Percentiles rank a stretch among this genome's conserved stretches.
These are phyloP conservation scores for Mastomys coucha DNA, from an alignment of 2,113 vertebrate species.

Conservation along the genomic window DNA sequence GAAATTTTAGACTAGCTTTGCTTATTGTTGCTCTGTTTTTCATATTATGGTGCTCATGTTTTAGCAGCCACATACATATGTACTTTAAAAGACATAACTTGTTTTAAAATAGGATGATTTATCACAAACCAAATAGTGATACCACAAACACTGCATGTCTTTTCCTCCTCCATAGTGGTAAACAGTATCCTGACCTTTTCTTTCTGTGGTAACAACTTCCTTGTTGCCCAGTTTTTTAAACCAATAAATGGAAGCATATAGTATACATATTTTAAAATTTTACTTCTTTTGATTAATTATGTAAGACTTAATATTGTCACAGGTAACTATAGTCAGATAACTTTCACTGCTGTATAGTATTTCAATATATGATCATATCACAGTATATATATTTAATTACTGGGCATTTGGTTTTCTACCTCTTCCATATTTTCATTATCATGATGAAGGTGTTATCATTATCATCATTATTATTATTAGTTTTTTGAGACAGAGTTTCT, in stretches of 20 bases:
- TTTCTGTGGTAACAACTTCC: neutral
- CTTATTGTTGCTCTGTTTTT: neutral
- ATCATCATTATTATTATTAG: too few species aligned
- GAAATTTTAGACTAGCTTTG: neutral
- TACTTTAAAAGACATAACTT: neutral
- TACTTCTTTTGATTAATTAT: neutral
- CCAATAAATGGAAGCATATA: neutral
- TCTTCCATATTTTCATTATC: constrained; percentile 26
- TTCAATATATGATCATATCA: neutral
- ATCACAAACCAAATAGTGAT: neutral
- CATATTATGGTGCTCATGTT: neutral
- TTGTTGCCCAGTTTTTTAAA: neutral
- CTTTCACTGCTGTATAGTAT: constrained; percentile 16
- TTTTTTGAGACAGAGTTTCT: too few species aligned
- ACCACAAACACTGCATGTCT: neutral
- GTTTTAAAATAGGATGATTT: neutral
- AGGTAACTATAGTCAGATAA: neutral
- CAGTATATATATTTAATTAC: neutral
- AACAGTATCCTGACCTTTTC: neutral
- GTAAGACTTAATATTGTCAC: neutral
- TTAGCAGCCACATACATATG: neutral
- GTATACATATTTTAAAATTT: neutral
- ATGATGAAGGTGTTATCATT: neutral
- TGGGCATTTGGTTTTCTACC: neutral
- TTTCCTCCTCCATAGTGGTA: neutral